Percentiles rank a stretch among this genome's conserved stretches.
Evolutionary conservation across 2,113 vertebrate species (phyloP).

Genomic region (Leucopsar rothschildi): DNA sequence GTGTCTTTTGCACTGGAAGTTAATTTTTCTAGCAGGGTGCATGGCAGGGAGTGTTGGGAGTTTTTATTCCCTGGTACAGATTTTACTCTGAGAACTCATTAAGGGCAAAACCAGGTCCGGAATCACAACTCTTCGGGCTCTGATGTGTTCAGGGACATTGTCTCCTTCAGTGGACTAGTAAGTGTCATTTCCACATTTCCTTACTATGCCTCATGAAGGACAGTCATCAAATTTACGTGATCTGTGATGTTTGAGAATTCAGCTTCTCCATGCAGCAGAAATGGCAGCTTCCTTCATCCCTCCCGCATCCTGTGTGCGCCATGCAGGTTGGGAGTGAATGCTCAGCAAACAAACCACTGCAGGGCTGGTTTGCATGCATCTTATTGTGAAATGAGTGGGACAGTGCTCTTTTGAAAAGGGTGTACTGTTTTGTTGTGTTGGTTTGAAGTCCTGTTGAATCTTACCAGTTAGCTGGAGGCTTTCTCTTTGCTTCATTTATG

Average conservation of each 20-base stretch:
- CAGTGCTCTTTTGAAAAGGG: background rate
- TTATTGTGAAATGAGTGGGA: accelerated
- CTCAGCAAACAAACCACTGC: background rate
- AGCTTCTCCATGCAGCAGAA: background rate
- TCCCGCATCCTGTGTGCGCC: accelerated
- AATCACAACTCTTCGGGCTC: background rate
- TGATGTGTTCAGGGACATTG: background rate
- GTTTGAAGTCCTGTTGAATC: background rate
- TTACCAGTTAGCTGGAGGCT: background rate
- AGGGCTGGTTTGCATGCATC: background rate
- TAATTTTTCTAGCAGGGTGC: background rate
- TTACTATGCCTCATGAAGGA: background rate
- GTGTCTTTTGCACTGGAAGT: background rate
- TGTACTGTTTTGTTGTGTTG: background rate
- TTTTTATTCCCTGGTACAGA: background rate
- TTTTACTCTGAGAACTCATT: background rate
- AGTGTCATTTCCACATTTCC: background rate
- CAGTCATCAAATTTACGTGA: background rate
- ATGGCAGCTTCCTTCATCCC: background rate
- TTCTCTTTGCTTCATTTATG: background rate
- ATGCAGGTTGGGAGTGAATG: accelerated
- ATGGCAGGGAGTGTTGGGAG: accelerated
- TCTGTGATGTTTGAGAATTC: background rate
- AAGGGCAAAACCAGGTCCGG: background rate
- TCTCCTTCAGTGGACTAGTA: background rate